Conservation (phyloP, 2,888 invertebrate genomes). For the Cosmia pyralina region DNA sequence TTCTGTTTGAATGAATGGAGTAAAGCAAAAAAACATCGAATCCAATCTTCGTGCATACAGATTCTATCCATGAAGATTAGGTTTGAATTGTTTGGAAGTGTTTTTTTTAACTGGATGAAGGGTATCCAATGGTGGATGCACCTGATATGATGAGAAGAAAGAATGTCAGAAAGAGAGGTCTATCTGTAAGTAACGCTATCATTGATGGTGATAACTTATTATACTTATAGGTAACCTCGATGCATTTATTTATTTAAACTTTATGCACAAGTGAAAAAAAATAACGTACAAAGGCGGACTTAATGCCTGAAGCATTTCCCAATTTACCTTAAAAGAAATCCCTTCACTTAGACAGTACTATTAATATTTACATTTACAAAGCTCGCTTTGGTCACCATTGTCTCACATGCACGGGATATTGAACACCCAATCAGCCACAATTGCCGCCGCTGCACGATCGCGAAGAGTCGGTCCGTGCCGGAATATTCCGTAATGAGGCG, state of each 20-base stretch:
- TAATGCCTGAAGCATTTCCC: too few relatives aligned
- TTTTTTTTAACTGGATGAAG: not conserved
- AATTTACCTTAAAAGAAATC: not conserved
- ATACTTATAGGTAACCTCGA: not conserved
- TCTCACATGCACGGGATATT: slow-evolving; percentile 10
- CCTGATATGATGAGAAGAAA: not conserved
- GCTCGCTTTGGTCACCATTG: not conserved
- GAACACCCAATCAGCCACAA: slow-evolving; percentile 39
- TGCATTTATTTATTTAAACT: too few relatives aligned
- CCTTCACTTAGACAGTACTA: not conserved
- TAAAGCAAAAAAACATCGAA: too few relatives aligned
- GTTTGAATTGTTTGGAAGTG: too few relatives aligned
- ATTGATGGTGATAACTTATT: not conserved
- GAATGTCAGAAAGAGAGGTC: not conserved
- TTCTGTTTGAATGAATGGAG: too few relatives aligned
- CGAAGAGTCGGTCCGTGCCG: slow-evolving; percentile 12
- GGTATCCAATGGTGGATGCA: not conserved
- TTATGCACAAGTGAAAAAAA: too few relatives aligned
- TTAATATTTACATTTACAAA: slow-evolving; percentile 1
- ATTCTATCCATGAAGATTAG: too few relatives aligned
- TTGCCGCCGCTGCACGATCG: not conserved
- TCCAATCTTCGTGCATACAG: too few relatives aligned
- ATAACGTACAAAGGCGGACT: too few relatives aligned
- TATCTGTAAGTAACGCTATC: not conserved
- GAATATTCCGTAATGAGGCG: slow-evolving; percentile 57